Percentiles rank a stretch among this genome's conserved stretches.
phyloP scores from a whole-genome alignment of 1,140 invertebrate species.

The honey bee (Apis mellifera) region Amel_HAv3.1 CM009933.2:956501-957000 shows the following conservation, averaged over 20 bases:
- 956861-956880: neutral
- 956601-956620: conserved; percentile 16
- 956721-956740: neutral
- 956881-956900: neutral
- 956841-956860: neutral
- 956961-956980: conserved; percentile 48
- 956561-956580: conserved; percentile 34
- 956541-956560: conserved; percentile 43
- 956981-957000: conserved; percentile 65
- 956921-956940: conserved; percentile 67
- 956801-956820: too few species aligned
- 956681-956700: too few species aligned
- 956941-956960: conserved; percentile 67
- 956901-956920: conserved; percentile 60
- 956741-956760: too few species aligned
- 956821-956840: neutral
- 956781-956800: too few species aligned
- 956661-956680: neutral
- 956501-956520: conserved; percentile 36
- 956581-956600: conserved; percentile 37
- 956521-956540: conserved; percentile 38
- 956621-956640: neutral
- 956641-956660: neutral
- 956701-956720: neutral
- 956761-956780: too few species aligned